Conservation (phyloP, 2,113 vertebrate genomes). For the Colius striatus region DNA sequence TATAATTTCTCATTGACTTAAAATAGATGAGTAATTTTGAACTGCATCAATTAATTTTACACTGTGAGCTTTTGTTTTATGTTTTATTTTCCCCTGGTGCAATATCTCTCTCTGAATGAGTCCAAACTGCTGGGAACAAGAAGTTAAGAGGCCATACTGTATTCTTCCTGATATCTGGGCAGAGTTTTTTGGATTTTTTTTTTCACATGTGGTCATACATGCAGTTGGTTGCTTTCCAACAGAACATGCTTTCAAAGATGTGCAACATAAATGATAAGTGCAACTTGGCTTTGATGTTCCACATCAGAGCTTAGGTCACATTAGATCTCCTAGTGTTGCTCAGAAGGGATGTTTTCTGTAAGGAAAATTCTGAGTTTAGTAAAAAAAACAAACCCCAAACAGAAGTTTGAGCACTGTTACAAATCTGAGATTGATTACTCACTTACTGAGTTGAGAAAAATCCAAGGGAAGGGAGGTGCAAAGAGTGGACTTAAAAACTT, state of each 20-base stretch:
- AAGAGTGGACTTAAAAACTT: background rate
- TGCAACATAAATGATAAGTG: background rate
- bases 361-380: background rate
- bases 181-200: background rate
- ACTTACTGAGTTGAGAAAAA: background rate
- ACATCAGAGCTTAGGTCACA: background rate
- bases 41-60: background rate
- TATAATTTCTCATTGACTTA: slow-evolving; percentile 4
- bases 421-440: background rate
- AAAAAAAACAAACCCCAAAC: background rate
- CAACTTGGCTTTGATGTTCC: background rate
- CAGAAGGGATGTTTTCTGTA: background rate
- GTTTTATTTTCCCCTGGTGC: background rate
- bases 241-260: background rate
- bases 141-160: background rate
- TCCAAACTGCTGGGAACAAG: background rate
- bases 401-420: background rate
- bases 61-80: background rate
- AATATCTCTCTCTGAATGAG: background rate
- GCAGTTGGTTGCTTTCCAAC: background rate
- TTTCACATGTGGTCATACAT: background rate
- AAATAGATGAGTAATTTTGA: slow-evolving; percentile 2
- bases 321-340: background rate
- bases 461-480: background rate
- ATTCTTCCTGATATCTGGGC: background rate